A percentile compares a stretch with the other conserved stretches of the same genome.
Conservation (phyloP, 2,797 vertebrate genomes). For the Dermochelys coriacea region DNA sequence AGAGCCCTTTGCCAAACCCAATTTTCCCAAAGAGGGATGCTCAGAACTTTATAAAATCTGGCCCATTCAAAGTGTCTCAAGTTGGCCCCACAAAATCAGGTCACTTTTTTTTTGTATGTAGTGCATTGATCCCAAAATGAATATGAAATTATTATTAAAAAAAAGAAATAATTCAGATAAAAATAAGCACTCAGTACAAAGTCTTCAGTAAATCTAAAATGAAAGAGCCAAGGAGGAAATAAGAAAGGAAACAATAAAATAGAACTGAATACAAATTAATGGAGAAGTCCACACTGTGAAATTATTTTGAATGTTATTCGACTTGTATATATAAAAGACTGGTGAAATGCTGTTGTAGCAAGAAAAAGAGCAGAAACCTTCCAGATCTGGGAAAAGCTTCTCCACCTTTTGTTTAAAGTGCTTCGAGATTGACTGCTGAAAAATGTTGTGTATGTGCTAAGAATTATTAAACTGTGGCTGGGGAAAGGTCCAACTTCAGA, state of each 20-base stretch:
- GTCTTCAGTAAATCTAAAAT: not conserved
- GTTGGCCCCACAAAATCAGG: not conserved
- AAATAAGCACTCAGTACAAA: not conserved
- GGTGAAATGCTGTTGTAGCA: not conserved
- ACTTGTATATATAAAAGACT: not conserved
- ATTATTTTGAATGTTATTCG: not conserved
- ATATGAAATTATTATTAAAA: not conserved
- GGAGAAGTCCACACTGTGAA: not conserved
- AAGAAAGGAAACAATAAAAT: not conserved
- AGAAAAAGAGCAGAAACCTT: not conserved
- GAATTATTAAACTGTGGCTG: not conserved
- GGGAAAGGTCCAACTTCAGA: not conserved
- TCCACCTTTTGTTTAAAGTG: not conserved
- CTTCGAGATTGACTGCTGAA: not conserved
- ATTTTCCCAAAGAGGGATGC: not conserved
- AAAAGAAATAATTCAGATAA: not conserved
- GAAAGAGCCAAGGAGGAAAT: not conserved
- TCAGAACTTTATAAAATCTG: not conserved
- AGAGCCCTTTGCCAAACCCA: not conserved
- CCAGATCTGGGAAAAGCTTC: not conserved
- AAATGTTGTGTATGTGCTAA: not conserved
- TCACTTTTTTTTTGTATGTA: no score
- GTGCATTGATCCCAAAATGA: not conserved
- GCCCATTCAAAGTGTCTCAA: not conserved
- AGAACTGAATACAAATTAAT: rapidly evolving